A percentile compares a stretch with the other conserved stretches of the same genome.
These are phyloP conservation scores for Bombus fervidus DNA, from an alignment of 1,140 invertebrate genomes.

Conservation along the genomic window DNA sequence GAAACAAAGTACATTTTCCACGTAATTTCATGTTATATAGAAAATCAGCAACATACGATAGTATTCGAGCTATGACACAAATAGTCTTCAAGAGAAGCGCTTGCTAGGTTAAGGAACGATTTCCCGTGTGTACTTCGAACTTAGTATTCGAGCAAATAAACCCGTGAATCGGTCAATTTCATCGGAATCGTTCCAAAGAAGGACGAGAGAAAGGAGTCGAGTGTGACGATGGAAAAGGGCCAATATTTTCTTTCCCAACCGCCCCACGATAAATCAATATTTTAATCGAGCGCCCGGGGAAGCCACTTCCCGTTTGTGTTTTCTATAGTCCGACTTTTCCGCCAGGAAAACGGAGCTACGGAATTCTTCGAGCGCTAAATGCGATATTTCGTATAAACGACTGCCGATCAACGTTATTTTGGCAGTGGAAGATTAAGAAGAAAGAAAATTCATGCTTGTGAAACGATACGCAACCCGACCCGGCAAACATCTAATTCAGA, in stretches of 20 bases:
- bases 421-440: not conserved
- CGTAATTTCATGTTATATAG: not conserved
- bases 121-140: not conserved
- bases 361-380: not conserved
- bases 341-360: not conserved
- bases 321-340: not conserved
- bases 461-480: not conserved
- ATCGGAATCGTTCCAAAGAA: not conserved
- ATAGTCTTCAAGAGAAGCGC: not conserved
- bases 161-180: slow-evolving; percentile 7
- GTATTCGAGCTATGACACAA: not conserved
- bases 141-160: slow-evolving; percentile 9
- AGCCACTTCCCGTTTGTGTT: not conserved
- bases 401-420: not conserved
- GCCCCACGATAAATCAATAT: slow-evolving; percentile 14
- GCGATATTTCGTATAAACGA: too few species aligned
- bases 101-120: not conserved
- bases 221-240: not conserved
- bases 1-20: too few species aligned
- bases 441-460: slow-evolving; percentile 1
- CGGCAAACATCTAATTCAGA: slow-evolving; percentile 12
- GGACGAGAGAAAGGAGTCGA: not conserved
- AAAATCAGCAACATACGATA: not conserved
- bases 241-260: slow-evolving; percentile 23
- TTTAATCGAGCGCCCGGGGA: slow-evolving; percentile 12